Conservation (phyloP, 2,888 invertebrate species). For the Mythimna albipuncta region DNA sequence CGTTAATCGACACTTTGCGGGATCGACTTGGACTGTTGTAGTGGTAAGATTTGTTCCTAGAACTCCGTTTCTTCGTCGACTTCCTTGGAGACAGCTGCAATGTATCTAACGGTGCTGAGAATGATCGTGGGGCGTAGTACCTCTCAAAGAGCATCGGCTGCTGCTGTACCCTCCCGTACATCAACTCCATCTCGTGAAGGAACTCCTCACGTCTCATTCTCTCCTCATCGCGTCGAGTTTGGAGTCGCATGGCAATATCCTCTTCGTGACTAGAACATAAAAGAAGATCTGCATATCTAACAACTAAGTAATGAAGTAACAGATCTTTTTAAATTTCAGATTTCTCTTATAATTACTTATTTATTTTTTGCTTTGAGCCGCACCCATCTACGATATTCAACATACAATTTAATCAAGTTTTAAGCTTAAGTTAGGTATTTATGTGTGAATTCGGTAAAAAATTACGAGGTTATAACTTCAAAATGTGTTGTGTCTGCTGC, state of each 20-base stretch:
- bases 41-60: constrained; percentile 73
- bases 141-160: constrained; percentile 94
- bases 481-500: background rate
- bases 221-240: constrained; percentile 93
- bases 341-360: background rate
- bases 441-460: background rate
- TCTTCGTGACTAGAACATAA: constrained; percentile 89
- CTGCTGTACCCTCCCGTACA: constrained; percentile 93
- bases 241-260: constrained; percentile 92
- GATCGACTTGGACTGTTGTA: constrained; percentile 78
- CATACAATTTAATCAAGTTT: background rate
- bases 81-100: constrained; percentile 84
- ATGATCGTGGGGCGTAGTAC: constrained; percentile 91
- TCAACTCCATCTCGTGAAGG: constrained; percentile 93
- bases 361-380: background rate
- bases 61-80: constrained; percentile 74
- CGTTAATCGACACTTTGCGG: constrained; percentile 82
- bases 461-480: background rate
- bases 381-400: background rate
- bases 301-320: constrained; percentile 5
- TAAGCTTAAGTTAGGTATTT: background rate
- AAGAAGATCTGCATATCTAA: background rate
- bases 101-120: constrained; percentile 76
- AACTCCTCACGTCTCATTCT: constrained; percentile 92
- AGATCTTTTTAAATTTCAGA: background rate